Conservation (phyloP, 2,797 vertebrate species). For the Lagothrix lagotricha region DNA sequence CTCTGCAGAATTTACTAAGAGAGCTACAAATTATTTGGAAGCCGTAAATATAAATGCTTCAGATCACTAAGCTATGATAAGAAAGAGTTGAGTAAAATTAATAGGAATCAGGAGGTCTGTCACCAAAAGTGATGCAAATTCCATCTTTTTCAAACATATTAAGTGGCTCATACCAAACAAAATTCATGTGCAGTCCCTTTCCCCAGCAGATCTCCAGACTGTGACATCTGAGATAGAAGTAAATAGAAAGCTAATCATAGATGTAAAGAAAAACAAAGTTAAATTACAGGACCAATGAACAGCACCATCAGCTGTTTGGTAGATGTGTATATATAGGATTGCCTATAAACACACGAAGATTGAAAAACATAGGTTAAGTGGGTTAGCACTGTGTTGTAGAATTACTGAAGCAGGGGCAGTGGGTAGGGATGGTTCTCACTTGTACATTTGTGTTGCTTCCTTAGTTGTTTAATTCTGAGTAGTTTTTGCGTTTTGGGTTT, state of each 20-base stretch:
- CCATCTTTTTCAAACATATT: background rate
- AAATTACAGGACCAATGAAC: background rate
- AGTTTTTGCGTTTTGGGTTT: background rate
- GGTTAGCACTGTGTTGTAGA: background rate
- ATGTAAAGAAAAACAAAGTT: background rate
- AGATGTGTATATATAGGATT: background rate
- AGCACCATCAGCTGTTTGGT: background rate
- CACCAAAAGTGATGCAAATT: background rate
- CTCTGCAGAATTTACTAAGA: background rate
- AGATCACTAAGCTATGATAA: background rate
- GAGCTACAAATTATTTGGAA: background rate
- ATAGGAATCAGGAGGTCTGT: background rate
- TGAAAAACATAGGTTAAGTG: background rate
- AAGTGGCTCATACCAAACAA: background rate
- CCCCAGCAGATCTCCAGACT: background rate
- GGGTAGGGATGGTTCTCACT: fast-evolving
- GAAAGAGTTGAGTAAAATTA: background rate
- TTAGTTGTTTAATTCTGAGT: background rate
- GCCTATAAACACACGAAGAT: background rate
- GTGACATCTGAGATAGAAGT: background rate
- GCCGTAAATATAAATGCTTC: background rate
- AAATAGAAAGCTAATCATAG: background rate
- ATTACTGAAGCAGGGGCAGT: background rate
- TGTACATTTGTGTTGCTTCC: background rate
- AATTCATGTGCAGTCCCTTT: background rate